Evolutionary conservation across 2,797 vertebrate species (phyloP), one percentile per base, ranked within the genome.

Genomic region (Fistularia commersonii): DNA sequence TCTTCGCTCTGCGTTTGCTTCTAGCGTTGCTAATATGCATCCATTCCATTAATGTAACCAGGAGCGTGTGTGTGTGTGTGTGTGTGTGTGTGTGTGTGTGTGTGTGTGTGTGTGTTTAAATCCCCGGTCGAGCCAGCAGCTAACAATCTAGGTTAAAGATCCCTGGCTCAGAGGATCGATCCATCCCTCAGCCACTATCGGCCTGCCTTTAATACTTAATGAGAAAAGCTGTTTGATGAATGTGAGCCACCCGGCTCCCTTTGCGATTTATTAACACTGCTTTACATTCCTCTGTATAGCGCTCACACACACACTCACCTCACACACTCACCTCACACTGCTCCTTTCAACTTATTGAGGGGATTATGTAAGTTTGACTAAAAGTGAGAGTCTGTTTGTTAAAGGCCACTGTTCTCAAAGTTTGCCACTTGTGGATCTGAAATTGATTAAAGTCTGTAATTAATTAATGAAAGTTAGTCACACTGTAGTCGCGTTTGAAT

Each of bases 141-240:
- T 74, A 85, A 79, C 72, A 78, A 75, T 86, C 75, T 74, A 57
- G 84, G 84, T 79, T 87, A 87, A 85, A 86, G 81, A 85, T 82
- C 72, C 70, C 36, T 45, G 46, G 69, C 50, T 67, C 11, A 5
- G 65, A 58, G 71, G 69, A 85, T 88, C 80, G 72, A 87, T 88
- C 57, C 8, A 51, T 84, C 73, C 75, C 76, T 70, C 66, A 57
- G 68, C 70, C 45, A 69, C 73, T 48, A 74, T 77, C 35, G 63
- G 62, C 58, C 74, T 71, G 74, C 74, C 80, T 81, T 84, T 87
- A 87, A 87, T 87, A 76, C 72, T 85, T 88, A 85, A 89, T 87
- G 82, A 89, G 85, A 76, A 72, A 68, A 66, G 54, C 69, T 71
- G 70, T 87, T 79, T 84, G 84, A 88, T 85, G 82, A 87, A 87